These are phyloP conservation scores for Drosophila sucinea DNA, from an alignment of 1,140 invertebrate species.

Conservation along the genomic window DNA sequence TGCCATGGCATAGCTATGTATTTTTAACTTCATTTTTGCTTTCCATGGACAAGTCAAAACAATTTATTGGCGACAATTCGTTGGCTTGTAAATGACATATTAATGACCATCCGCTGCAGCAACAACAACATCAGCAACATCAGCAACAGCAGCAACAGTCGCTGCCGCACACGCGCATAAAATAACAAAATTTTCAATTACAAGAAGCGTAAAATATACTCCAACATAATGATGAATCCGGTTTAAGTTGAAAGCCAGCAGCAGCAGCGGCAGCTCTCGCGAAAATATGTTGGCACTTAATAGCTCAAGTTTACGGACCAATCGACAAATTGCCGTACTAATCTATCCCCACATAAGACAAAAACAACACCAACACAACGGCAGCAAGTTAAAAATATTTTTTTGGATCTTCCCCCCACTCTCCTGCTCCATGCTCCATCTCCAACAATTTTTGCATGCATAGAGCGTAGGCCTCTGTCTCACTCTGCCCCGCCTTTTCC, in stretches of 20 bases:
- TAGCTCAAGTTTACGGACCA: slow-evolving; percentile 78
- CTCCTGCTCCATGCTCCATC: background rate
- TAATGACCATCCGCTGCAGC: slow-evolving; percentile 59
- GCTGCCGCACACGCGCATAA: slow-evolving; percentile 63
- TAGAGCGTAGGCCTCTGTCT: slow-evolving; percentile 30
- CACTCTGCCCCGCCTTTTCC: background rate
- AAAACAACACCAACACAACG: background rate
- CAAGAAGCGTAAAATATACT: slow-evolving; percentile 34
- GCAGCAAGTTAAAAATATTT: slow-evolving; percentile 23
- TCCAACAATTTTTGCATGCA: slow-evolving; percentile 44
- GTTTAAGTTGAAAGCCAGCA: slow-evolving; percentile 68
- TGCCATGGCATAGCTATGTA: background rate
- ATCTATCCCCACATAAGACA: slow-evolving; percentile 39
- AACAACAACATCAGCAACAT: background rate
- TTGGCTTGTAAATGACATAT: slow-evolving; percentile 79
- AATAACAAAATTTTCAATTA: slow-evolving; percentile 75
- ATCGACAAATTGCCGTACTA: slow-evolving; percentile 76
- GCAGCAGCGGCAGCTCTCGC: slow-evolving; percentile 24
- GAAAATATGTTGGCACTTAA: slow-evolving; percentile 79
- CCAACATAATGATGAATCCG: slow-evolving; percentile 57
- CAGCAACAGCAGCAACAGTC: too few species aligned
- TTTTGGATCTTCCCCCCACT: slow-evolving; percentile 10
- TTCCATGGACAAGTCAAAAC: slow-evolving; percentile 38
- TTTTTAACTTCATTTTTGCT: slow-evolving; percentile 1
- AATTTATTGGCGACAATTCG: slow-evolving; percentile 77